Percentiles rank a stretch among this genome's conserved stretches.
These are phyloP conservation scores for Apis cerana DNA, from an alignment of 1,140 invertebrate species.

Conservation along the genomic window DNA sequence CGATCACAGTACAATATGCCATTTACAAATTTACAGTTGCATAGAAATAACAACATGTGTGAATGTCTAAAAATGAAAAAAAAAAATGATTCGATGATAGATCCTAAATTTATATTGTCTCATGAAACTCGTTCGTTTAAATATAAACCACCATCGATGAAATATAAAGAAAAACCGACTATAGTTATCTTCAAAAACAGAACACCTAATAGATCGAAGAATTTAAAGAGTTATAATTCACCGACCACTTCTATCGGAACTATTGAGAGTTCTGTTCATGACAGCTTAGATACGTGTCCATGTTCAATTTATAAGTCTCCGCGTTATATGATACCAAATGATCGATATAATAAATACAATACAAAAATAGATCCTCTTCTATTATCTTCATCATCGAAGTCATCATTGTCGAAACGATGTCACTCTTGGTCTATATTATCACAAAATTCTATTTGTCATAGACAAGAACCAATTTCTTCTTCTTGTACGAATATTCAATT, in stretches of 20 bases:
- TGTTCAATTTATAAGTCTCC: conserved; percentile 4
- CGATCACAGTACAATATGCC: neutral
- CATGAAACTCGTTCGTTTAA: neutral
- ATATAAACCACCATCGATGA: neutral
- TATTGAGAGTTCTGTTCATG: neutral
- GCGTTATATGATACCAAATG: neutral
- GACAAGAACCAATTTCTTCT: conserved; percentile 3
- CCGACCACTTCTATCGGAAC: neutral
- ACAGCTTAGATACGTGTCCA: neutral
- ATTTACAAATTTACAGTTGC: neutral
- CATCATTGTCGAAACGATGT: neutral
- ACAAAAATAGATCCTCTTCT: neutral
- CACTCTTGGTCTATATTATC: neutral
- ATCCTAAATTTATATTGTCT: neutral
- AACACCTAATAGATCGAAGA: neutral
- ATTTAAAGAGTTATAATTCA: conserved; percentile 6
- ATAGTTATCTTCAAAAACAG: neutral
- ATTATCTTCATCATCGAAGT: conserved; percentile 1
- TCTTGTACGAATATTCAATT: neutral
- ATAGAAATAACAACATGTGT: neutral
- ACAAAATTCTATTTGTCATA: neutral
- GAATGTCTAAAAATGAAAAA: neutral
- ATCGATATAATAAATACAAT: neutral
- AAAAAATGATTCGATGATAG: neutral
- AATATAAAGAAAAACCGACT: conserved; percentile 1